phyloP scores from a whole-genome alignment of 2,888 invertebrate genomes.

The Zhuqinia jingwanae region DNA sequence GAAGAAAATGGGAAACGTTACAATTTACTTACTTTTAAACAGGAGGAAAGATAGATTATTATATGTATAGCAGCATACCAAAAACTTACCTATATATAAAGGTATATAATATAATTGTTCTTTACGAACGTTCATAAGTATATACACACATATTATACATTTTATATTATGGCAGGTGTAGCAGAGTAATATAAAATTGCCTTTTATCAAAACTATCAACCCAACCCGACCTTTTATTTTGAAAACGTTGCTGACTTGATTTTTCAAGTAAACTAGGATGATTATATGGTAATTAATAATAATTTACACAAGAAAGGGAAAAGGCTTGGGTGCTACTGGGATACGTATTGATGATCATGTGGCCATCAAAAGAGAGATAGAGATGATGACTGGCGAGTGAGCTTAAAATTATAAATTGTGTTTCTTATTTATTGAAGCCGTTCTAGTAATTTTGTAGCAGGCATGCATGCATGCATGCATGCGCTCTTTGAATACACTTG shows the following conservation, averaged over 20 bases:
- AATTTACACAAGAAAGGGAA: slow-evolving; percentile 45
- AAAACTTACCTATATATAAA: too few relatives aligned
- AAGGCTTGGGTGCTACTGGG: slow-evolving; percentile 18
- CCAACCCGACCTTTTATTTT: slow-evolving; percentile 13
- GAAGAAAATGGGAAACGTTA: neutral
- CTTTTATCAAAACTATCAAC: neutral
- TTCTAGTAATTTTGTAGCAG: neutral
- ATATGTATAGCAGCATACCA: too few relatives aligned
- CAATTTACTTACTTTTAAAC: too few relatives aligned
- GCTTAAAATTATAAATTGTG: neutral
- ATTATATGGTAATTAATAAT: slow-evolving; percentile 46
- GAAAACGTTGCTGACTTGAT: slow-evolving; percentile 6
- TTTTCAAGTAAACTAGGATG: slow-evolving; percentile 32
- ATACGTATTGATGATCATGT: slow-evolving; percentile 22
- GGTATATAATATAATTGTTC: too few relatives aligned
- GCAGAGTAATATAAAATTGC: neutral
- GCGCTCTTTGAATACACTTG: too few relatives aligned
- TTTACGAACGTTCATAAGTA: too few relatives aligned
- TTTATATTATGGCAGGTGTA: neutral
- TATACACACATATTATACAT: neutral
- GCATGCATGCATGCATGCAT: too few relatives aligned
- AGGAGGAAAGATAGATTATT: too few relatives aligned
- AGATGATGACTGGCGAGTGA: neutral
- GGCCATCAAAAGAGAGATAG: neutral
- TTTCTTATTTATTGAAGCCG: neutral